These are phyloP conservation scores for Temnothorax longispinosus DNA, from an alignment of 1,140 invertebrate species.

Conservation along the genomic window DNA sequence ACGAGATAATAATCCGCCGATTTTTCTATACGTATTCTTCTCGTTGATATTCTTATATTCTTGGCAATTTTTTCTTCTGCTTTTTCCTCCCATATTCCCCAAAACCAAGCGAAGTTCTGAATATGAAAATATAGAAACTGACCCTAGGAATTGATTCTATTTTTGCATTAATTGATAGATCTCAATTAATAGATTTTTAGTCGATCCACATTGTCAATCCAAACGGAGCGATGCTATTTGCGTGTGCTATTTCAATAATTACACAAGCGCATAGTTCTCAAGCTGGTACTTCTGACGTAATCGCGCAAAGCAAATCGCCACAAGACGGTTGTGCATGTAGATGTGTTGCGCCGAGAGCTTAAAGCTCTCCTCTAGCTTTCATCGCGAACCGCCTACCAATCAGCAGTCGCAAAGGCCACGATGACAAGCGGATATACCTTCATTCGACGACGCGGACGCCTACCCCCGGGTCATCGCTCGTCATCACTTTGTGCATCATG, in stretches of 20 bases:
- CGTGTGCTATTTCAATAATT: not conserved
- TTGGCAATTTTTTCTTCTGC: not conserved
- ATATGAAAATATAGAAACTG: not conserved
- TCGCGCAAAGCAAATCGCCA: conserved; percentile 6
- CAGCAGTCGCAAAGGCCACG: conserved; percentile 34
- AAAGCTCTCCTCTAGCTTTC: conserved; percentile 38
- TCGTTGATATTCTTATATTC: not conserved
- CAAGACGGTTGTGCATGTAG: not conserved
- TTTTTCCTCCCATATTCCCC: not conserved
- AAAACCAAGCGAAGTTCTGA: not conserved
- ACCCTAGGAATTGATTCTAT: not conserved
- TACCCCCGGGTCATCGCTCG: conserved; percentile 68
- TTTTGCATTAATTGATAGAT: not conserved
- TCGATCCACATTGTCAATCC: not conserved
- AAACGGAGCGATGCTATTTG: not conserved
- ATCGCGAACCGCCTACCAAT: conserved; percentile 56
- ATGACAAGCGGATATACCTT: conserved; percentile 54
- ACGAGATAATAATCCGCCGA: not conserved
- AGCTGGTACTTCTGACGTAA: not conserved
- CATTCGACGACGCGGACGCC: conserved; percentile 54
- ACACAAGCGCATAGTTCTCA: not conserved
- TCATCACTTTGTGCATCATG: conserved; percentile 64
- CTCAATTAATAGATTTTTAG: not conserved
- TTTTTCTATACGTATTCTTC: not conserved
- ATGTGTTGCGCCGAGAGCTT: not conserved